Evolutionary conservation across 2,888 invertebrate species (phyloP).

Genomic region (Aromia moschata): DNA sequence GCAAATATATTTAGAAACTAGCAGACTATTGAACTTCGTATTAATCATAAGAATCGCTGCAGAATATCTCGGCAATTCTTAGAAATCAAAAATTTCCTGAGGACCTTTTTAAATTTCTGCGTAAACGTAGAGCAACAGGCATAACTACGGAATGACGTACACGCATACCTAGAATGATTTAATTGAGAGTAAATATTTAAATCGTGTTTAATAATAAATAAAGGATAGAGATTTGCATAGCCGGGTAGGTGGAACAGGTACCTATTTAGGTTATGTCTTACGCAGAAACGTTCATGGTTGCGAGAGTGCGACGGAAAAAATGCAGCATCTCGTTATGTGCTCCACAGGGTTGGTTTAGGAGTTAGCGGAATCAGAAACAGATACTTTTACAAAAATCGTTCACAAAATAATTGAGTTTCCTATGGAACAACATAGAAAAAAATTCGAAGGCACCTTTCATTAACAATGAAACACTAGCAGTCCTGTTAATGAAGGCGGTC

Average conservation of each 20-base stretch:
- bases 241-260: conserved; percentile 27
- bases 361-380: no score
- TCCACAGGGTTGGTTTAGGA: conserved; percentile 3
- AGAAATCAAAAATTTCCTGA: no score
- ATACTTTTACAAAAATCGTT: no score
- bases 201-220: conserved; percentile 16
- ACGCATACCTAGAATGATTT: conserved; percentile 15
- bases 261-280: conserved; percentile 25
- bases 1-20: no score
- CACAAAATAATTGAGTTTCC: no score
- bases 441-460: no score
- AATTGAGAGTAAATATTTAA: conserved; percentile 19
- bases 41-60: no score
- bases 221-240: conserved; percentile 26
- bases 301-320: conserved; percentile 5
- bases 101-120: background rate
- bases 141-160: conserved; percentile 11
- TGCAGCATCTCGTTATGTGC: conserved; percentile 1
- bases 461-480: no score
- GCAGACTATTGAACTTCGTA: no score
- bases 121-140: conserved; percentile 7
- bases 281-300: conserved; percentile 21
- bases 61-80: no score
- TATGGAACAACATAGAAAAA: no score
- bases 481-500: no score